These are phyloP conservation scores for Eupithecia vulgata DNA, from an alignment of 2,888 invertebrate species.

Conservation along the genomic window DNA sequence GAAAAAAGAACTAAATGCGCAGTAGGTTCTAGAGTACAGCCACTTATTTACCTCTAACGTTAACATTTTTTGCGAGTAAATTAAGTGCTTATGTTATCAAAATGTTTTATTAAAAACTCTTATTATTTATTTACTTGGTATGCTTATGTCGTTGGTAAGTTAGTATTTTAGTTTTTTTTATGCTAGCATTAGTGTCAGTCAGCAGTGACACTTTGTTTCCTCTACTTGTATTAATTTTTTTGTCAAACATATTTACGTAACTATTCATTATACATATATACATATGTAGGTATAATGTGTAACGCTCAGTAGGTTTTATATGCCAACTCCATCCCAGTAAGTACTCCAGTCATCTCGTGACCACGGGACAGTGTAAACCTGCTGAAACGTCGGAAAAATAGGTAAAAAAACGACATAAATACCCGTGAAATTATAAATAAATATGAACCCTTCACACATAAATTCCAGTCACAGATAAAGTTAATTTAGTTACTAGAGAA, in stretches of 20 bases:
- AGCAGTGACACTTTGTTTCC: not conserved
- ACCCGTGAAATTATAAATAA: not conserved
- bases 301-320: not conserved
- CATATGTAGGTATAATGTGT: not conserved
- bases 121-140: not conserved
- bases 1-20: constrained; percentile 4
- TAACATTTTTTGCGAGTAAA: not conserved
- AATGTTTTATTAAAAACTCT: not conserved
- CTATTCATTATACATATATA: too few relatives aligned
- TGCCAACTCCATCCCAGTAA: not conserved
- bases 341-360: not conserved
- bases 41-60: not conserved
- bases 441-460: too few relatives aligned
- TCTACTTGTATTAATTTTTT: not conserved
- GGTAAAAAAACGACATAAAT: not conserved
- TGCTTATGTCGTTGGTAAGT: not conserved
- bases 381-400: not conserved
- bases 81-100: not conserved
- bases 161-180: not conserved
- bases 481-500: not conserved
- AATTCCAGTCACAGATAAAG: too few relatives aligned
- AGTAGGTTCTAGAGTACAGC: not conserved
- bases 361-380: not conserved
- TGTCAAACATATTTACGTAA: not conserved
- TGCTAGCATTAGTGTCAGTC: not conserved